Base-by-base conservation (phyloP, 2,888 invertebrate genomes). In the Stenolophus ochropezus region DNA sequence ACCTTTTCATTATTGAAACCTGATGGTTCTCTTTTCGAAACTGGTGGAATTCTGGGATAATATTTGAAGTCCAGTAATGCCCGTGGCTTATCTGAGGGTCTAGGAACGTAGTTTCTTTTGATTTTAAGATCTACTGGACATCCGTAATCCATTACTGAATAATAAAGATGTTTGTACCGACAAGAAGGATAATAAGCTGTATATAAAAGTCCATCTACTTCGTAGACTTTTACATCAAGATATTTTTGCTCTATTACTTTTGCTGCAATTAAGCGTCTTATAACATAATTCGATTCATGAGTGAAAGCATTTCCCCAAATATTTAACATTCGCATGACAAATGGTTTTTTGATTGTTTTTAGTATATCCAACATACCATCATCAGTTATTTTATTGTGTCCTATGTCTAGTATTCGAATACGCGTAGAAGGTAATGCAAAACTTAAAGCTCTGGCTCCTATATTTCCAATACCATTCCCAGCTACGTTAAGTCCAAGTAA, bases 381-480 rank as follows among this genome's bases (percentile, higher is more conserved):
- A 82, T 93, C 91, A 0, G 88, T 89, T 61, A 94, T 89, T 85
- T 89, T 89, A 84, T 94, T 94, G 56, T 91, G 85, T 0, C 91
- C 90, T 2, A 94, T 87, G 83, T 94, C 93, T 20, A 94, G 86
- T 0, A 91, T 90, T 56, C 91, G 87, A 5, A 94, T 86, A 88
- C 90, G 92, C 0, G 93, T 92, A 85, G 87, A 91, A 1, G 93
- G 92, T 85, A 93, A 83, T 0, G 90, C 90, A 56, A 90, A 90
- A 86, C 91, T 91, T 53, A 92, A 84, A 0, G 91, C 90, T 85
- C 91, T 91, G 0, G 92, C 93, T 0, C 94, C 94, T 0, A 87
- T 88, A 85, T 92, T 89, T 2, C 89, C 89, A 2, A 94, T 92
- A 0, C 88, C 88, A 84, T 94, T 94, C 3, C 91, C 91, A 1